These are phyloP conservation scores for Sebastes taczanowskii DNA, from an alignment of 2,797 vertebrate species.

Conservation along the genomic window DNA sequence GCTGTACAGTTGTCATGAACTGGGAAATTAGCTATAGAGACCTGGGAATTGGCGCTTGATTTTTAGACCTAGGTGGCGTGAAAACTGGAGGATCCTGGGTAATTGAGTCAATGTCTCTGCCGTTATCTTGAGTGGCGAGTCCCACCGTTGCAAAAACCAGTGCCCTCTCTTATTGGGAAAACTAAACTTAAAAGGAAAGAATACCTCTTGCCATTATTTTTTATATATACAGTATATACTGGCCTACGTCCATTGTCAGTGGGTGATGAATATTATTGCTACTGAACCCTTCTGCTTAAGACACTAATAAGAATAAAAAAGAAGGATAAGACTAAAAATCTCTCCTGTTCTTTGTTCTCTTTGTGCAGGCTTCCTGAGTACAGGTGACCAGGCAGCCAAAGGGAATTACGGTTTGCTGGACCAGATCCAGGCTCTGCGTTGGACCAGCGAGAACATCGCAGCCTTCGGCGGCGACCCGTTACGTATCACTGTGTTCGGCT, in stretches of 20 bases:
- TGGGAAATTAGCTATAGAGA: too few relatives aligned
- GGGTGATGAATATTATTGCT: background rate
- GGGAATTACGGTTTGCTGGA: slow-evolving; percentile 98
- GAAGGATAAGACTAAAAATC: background rate
- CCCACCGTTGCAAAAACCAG: background rate
- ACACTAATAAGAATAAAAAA: background rate
- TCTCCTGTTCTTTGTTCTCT: slow-evolving; percentile 22
- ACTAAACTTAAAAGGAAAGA: background rate
- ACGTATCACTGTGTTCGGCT: slow-evolving; percentile 99
- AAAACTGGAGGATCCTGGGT: too few relatives aligned
- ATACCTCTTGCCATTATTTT: background rate
- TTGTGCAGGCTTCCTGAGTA: slow-evolving; percentile 94
- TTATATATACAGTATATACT: too few relatives aligned
- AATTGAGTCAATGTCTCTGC: too few relatives aligned
- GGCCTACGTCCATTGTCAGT: background rate
- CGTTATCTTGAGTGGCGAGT: too few relatives aligned
- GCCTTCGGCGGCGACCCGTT: slow-evolving; percentile 98
- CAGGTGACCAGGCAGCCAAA: slow-evolving; percentile 98
- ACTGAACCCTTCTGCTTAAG: background rate
- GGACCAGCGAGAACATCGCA: slow-evolving; percentile 99
- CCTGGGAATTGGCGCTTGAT: too few relatives aligned
- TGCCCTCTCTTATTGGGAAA: background rate
- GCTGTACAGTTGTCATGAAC: too few relatives aligned
- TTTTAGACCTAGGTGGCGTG: too few relatives aligned
- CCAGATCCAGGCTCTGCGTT: slow-evolving; percentile 96